Evolutionary conservation across 2,888 invertebrate genomes (phyloP).

Genomic region (Stenichneumon culpator): DNA sequence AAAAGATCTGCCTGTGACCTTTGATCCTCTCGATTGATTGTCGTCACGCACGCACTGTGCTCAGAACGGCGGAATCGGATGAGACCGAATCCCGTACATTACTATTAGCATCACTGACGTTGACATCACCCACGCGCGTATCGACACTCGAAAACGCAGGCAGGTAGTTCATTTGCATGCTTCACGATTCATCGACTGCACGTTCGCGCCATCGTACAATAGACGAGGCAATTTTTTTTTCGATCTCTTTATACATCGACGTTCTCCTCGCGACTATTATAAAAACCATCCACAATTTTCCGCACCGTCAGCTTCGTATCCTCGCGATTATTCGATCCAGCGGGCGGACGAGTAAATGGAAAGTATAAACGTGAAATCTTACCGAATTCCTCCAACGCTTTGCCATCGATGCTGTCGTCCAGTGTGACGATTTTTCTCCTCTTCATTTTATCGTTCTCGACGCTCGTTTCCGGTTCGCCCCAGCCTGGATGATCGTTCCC

Average conservation of each 20-base stretch:
- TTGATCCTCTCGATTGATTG: background rate
- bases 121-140: constrained; percentile 11
- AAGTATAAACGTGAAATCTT: constrained; percentile 14
- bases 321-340: background rate
- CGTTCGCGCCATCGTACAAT: background rate
- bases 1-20: background rate
- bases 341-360: background rate
- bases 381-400: constrained; percentile 53
- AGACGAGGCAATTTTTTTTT: constrained; percentile 17
- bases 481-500: constrained; percentile 21
- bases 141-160: background rate
- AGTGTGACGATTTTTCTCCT: constrained; percentile 27
- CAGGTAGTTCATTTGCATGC: constrained; percentile 31
- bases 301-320: background rate
- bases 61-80: background rate
- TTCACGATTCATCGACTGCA: constrained; percentile 31
- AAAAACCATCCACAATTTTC: background rate
- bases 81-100: background rate
- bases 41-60: background rate
- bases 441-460: background rate
- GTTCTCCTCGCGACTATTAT: background rate
- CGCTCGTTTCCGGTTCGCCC: constrained; percentile 23
- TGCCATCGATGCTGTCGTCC: constrained; percentile 27
- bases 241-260: background rate
- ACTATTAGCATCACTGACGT: constrained; percentile 7